Conservation (phyloP, 2,113 vertebrate species). For the Hyperopisus bebe region DNA sequence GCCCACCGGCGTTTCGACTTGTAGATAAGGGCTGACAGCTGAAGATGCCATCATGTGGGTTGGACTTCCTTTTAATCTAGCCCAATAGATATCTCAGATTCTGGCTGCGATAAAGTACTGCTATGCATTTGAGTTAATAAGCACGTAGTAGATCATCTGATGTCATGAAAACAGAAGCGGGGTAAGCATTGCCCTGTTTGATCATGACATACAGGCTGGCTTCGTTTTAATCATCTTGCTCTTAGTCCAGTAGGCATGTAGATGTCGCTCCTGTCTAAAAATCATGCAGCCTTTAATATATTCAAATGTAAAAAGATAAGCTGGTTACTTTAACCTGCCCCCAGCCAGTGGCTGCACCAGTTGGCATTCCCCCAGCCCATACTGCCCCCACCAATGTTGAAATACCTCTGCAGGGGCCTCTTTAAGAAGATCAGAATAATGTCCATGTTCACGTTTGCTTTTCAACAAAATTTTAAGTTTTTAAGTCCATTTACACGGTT, state of each 20-base stretch:
- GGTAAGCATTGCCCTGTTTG: not conserved
- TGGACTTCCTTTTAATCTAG: conserved; percentile 43
- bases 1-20: conserved; percentile 59
- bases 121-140: conserved; percentile 13
- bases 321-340: not conserved
- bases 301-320: not conserved
- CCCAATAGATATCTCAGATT: conserved; percentile 31
- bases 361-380: not conserved
- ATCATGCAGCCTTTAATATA: not conserved
- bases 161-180: not conserved
- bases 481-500: not conserved
- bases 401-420: not conserved
- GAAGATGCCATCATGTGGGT: conserved; percentile 54
- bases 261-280: not conserved
- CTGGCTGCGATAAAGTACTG: conserved; percentile 10
- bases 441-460: not conserved
- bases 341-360: not conserved
- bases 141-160: not conserved
- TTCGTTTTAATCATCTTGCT: not conserved
- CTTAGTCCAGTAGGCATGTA: not conserved
- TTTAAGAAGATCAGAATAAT: not conserved
- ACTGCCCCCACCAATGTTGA: not conserved
- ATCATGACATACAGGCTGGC: conserved; percentile 8
- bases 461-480: not conserved
- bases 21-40: conserved; percentile 56